Evolutionary conservation across 2,888 invertebrate genomes (phyloP).

Genomic region (Perithous albicinctus): DNA sequence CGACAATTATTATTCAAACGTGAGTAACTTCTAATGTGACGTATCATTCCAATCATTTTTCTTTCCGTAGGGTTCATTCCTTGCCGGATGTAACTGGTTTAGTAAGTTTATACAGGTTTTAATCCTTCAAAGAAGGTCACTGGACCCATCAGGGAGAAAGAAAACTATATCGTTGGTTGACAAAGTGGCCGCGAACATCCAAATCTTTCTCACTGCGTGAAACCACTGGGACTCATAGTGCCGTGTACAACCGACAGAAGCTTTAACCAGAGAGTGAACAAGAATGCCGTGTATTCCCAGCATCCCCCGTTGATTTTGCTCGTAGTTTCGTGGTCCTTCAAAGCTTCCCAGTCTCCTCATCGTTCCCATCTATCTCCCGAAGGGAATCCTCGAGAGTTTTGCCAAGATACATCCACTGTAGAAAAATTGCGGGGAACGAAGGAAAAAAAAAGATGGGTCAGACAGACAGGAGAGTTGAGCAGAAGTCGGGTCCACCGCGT

Average conservation of each 20-base stretch:
- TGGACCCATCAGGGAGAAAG: constrained; percentile 34
- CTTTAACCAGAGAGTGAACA: constrained; percentile 1
- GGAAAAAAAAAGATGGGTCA: constrained; percentile 29
- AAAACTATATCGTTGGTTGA: constrained; percentile 50
- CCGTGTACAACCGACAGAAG: constrained; percentile 34
- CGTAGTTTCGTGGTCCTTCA: constrained; percentile 36
- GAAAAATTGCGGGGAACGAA: constrained; percentile 20
- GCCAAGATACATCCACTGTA: constrained; percentile 8
- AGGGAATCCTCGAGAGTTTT: constrained; percentile 27
- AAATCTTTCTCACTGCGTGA: constrained; percentile 59
- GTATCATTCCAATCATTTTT: too few species aligned
- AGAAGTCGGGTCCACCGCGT: constrained; percentile 50
- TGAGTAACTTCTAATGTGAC: too few species aligned
- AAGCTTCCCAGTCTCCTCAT: constrained; percentile 48
- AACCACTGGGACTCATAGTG: constrained; percentile 49
- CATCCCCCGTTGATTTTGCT: constrained; percentile 53
- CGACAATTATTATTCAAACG: too few species aligned
- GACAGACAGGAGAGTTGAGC: background rate
- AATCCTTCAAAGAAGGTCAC: constrained; percentile 5
- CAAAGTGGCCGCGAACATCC: constrained; percentile 62
- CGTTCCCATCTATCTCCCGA: constrained; percentile 47
- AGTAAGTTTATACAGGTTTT: background rate
- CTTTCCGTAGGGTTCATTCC: background rate
- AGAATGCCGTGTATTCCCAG: constrained; percentile 10
- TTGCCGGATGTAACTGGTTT: constrained; percentile 6